A percentile compares a stretch with the other conserved stretches of the same genome.
Evolutionary conservation across 2,113 vertebrate genomes (phyloP).

Genomic region (Morphnarchus princeps): DNA sequence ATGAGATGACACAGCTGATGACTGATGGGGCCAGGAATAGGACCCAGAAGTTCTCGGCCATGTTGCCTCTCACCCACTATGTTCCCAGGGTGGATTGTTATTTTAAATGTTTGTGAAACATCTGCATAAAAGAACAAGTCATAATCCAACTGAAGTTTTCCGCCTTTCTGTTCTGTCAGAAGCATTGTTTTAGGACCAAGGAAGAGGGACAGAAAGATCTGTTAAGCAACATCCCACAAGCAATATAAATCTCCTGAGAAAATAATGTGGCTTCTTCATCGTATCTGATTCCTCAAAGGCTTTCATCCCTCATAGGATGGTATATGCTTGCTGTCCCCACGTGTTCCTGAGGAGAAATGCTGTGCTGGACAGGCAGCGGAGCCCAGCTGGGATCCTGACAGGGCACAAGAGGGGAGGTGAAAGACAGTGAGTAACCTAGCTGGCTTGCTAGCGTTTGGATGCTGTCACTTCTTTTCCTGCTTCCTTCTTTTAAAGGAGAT

Average conservation of each 20-base stretch:
- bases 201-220: constrained; percentile 24
- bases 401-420: not conserved
- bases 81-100: not conserved
- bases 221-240: constrained; percentile 21
- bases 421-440: not conserved
- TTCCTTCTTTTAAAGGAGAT: not conserved
- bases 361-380: not conserved
- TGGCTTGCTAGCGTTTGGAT: not conserved
- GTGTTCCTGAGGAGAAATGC: not conserved
- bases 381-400: constrained; percentile 18
- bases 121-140: constrained; percentile 39
- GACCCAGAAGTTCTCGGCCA: not conserved
- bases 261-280: constrained; percentile 19
- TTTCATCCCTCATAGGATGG: not conserved
- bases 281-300: constrained; percentile 23
- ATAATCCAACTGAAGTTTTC: not conserved
- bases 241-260: constrained; percentile 50
- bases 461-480: not conserved
- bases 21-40: not conserved
- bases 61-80: not conserved
- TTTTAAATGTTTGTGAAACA: constrained; percentile 29
- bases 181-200: constrained; percentile 29
- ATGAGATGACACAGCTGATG: not conserved
- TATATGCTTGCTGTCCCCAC: not conserved
- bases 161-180: constrained; percentile 23